These are phyloP conservation scores for Tychaedon coryphoeus DNA, from an alignment of 2,113 vertebrate species.

Conservation along the genomic window DNA sequence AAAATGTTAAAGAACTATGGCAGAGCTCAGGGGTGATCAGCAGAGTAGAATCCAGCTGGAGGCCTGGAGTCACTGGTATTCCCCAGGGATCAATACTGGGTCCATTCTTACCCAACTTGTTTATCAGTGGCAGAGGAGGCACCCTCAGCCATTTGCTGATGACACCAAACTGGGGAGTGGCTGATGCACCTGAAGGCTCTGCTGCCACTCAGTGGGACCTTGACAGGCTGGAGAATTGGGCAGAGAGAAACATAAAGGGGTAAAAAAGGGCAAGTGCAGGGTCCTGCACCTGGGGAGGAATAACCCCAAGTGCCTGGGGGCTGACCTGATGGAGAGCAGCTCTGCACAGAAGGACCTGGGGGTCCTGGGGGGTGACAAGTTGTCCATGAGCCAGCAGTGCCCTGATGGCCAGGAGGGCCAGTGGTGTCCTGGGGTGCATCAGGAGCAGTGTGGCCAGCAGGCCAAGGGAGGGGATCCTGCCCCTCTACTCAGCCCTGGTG, in stretches of 20 bases:
- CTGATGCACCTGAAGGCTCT: no score
- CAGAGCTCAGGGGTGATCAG: background rate
- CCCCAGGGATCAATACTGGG: background rate
- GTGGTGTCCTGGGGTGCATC: background rate
- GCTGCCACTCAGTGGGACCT: no score
- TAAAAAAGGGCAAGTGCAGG: no score
- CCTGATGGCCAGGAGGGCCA: background rate
- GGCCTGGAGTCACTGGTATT: background rate
- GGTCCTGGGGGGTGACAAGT: background rate
- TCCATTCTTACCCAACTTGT: no score
- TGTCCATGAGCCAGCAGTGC: background rate
- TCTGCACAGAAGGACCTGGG: background rate
- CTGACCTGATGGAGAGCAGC: background rate
- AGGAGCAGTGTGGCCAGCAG: fast-evolving
- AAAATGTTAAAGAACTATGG: background rate
- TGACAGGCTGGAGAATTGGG: no score
- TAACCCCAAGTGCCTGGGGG: background rate
- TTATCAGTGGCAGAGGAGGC: no score
- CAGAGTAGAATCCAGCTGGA: fast-evolving
- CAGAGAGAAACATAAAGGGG: no score
- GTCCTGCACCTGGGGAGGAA: background rate
- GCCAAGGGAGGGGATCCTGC: background rate
- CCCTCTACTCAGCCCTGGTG: background rate
- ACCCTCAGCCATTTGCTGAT: no score
- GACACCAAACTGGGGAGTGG: no score